phyloP scores from a whole-genome alignment of 2,113 vertebrate species.

The Tragulus kanchil region DNA sequence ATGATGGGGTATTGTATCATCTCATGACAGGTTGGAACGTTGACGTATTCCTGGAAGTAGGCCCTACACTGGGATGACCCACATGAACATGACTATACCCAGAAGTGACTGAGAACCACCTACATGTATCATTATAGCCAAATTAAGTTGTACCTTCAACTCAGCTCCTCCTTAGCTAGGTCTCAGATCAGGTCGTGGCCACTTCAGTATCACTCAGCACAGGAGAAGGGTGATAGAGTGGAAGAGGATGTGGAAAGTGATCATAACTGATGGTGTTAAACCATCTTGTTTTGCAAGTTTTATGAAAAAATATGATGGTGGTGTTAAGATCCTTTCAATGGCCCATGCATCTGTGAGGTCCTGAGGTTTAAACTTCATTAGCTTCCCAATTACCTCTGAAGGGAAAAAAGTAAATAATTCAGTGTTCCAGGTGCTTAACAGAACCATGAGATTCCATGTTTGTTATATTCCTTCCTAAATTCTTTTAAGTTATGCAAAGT shows the following conservation, averaged over 20 bases:
- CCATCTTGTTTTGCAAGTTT: neutral
- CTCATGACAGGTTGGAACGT: rapidly evolving
- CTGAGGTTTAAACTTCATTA: neutral
- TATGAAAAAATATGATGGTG: neutral
- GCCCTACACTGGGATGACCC: neutral
- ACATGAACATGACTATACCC: neutral
- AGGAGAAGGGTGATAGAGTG: neutral
- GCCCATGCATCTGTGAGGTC: neutral
- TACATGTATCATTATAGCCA: neutral
- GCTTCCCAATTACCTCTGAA: neutral
- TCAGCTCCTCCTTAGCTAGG: neutral
- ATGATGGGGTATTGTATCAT: neutral
- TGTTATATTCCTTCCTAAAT: neutral
- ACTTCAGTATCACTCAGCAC: too few species aligned
- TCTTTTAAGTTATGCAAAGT: slow-evolving; percentile 29
- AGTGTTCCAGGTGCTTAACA: neutral
- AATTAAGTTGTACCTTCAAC: neutral
- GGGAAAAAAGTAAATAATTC: neutral
- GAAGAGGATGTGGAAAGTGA: neutral
- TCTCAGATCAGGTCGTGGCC: neutral
- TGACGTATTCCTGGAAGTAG: neutral
- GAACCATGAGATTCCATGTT: neutral
- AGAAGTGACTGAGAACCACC: neutral
- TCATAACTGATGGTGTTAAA: neutral
- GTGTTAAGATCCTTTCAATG: neutral